phyloP scores from a whole-genome alignment of 2,888 invertebrate genomes.

The Lithophane leautieri region DNA sequence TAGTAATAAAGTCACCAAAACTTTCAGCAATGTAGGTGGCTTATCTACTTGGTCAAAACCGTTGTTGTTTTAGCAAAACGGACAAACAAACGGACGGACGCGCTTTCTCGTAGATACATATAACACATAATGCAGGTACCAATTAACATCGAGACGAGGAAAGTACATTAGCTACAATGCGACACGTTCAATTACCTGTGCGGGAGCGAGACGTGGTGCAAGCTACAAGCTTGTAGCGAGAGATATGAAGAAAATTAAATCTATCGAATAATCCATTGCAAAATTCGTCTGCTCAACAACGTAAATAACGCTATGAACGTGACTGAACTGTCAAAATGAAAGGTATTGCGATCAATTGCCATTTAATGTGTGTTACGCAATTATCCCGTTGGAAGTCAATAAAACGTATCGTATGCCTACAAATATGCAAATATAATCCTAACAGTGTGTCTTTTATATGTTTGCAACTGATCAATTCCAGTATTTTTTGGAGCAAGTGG shows the following conservation, averaged over 20 bases:
- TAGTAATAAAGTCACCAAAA: conserved; percentile 9
- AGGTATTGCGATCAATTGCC: no score
- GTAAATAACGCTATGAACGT: no score
- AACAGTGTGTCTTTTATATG: not conserved
- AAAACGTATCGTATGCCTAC: not conserved
- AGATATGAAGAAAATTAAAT: no score
- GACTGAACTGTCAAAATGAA: no score
- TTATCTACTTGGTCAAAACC: conserved; percentile 21
- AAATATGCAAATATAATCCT: not conserved
- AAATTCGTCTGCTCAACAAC: no score
- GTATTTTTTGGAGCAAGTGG: no score
- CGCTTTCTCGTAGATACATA: conserved; percentile 61
- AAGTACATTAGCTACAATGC: conserved; percentile 64
- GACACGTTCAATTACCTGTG: conserved; percentile 67
- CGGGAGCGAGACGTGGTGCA: conserved; percentile 2
- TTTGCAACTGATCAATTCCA: not conserved
- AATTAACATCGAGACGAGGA: conserved; percentile 64
- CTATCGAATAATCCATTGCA: no score
- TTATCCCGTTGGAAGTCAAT: not conserved
- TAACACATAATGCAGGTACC: conserved; percentile 50
- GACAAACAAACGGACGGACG: conserved; percentile 34
- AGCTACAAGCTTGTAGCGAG: conserved; percentile 21
- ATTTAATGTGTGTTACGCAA: not conserved
- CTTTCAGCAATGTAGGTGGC: conserved; percentile 38
- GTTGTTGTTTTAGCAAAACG: conserved; percentile 42